Conservation (phyloP, 1,140 invertebrate genomes). For the fruit fly (Drosophila melanogaster) region DNA sequence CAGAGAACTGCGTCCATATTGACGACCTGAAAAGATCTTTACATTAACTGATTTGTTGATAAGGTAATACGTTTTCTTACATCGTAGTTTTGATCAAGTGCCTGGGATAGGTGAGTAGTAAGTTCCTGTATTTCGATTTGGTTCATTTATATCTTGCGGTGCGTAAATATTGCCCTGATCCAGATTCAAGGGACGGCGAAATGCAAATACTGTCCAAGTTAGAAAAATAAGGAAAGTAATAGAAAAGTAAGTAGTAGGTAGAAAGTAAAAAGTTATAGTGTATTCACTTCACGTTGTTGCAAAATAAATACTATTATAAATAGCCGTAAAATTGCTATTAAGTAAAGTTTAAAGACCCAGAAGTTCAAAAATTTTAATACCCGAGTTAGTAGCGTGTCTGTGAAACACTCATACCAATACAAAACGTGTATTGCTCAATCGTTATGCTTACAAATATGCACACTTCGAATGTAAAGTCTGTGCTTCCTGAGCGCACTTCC, state of each 20-base stretch:
- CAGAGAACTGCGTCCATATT: slow-evolving; percentile 96
- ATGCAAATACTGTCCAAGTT: slow-evolving; percentile 4
- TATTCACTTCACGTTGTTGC: background rate
- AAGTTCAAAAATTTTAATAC: background rate
- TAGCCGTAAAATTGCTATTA: background rate
- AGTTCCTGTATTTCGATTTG: slow-evolving; percentile 85
- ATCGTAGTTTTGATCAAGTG: slow-evolving; percentile 89
- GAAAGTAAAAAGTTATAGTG: background rate
- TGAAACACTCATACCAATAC: slow-evolving; percentile 6
- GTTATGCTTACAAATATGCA: slow-evolving; percentile 1
- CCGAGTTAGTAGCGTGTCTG: background rate
- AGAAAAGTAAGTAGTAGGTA: too few species aligned
- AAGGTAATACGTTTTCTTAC: slow-evolving; percentile 85
- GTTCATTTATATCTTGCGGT: slow-evolving; percentile 75
- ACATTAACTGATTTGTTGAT: background rate
- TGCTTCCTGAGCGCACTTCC: slow-evolving; percentile 1
- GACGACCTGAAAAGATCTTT: slow-evolving; percentile 89
- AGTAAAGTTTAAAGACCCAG: background rate
- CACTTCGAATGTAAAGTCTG: slow-evolving; percentile 1
- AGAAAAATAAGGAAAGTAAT: background rate
- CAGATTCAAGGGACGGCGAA: slow-evolving; percentile 34
- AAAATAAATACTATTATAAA: too few species aligned
- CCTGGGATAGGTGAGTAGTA: slow-evolving; percentile 88
- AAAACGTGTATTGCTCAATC: background rate
- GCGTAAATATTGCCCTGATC: slow-evolving; percentile 30